phyloP scores from a whole-genome alignment of 2,888 invertebrate genomes.

The Nemapogon koenigi region DNA sequence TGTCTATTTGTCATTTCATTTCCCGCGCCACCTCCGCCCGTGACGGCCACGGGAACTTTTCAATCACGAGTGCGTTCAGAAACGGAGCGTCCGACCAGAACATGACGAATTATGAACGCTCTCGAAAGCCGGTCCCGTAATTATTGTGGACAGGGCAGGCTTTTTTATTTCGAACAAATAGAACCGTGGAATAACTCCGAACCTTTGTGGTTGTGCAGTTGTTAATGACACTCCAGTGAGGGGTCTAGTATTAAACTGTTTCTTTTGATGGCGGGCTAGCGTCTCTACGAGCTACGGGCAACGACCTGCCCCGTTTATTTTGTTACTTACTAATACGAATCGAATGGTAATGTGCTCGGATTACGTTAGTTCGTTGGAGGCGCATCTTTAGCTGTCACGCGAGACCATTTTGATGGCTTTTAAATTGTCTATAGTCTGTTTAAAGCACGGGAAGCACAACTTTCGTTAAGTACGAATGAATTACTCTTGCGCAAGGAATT shows the following conservation, averaged over 20 bases:
- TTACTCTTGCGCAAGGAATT: too few relatives aligned
- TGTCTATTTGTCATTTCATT: too few relatives aligned
- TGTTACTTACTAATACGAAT: slow-evolving; percentile 58
- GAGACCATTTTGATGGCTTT: slow-evolving; percentile 41
- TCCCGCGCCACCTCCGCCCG: slow-evolving; percentile 39
- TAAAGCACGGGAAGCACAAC: too few relatives aligned
- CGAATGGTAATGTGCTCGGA: slow-evolving; percentile 54
- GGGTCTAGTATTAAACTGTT: slow-evolving; percentile 60
- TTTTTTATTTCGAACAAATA: slow-evolving; percentile 62
- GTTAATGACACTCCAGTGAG: slow-evolving; percentile 52
- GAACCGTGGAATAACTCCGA: slow-evolving; percentile 56
- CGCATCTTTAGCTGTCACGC: slow-evolving; percentile 46
- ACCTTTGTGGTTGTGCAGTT: slow-evolving; percentile 54
- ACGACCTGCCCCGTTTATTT: slow-evolving; percentile 49
- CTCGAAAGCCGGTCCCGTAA: slow-evolving; percentile 59
- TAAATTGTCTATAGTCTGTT: slow-evolving; percentile 37
- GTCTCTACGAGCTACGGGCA: slow-evolving; percentile 41
- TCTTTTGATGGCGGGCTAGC: slow-evolving; percentile 53
- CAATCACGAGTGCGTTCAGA: slow-evolving; percentile 58
- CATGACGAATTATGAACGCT: slow-evolving; percentile 61
- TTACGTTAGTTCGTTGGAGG: slow-evolving; percentile 38
- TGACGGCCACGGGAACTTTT: slow-evolving; percentile 47
- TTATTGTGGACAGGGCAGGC: slow-evolving; percentile 62
- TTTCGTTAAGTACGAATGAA: too few relatives aligned
- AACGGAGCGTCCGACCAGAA: slow-evolving; percentile 58